These are phyloP conservation scores for Stichodactyla helianthus DNA, from an alignment of 64 coral and sea anemone species.

Conservation along the genomic window DNA sequence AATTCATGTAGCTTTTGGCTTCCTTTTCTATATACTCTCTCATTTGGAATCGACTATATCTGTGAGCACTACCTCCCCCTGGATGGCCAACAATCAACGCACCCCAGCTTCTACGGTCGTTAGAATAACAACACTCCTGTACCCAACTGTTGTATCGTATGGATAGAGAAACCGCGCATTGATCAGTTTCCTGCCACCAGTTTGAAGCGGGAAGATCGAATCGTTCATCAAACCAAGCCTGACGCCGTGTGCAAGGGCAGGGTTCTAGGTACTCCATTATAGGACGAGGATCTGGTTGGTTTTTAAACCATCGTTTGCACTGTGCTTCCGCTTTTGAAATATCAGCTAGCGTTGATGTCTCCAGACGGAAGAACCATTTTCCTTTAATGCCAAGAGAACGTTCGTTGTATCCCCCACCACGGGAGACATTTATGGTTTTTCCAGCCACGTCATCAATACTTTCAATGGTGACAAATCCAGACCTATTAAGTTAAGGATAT, in stretches of 20 bases:
- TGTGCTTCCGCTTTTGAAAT: not conserved
- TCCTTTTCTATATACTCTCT: not conserved
- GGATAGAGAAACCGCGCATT: not conserved
- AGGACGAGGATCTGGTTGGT: conserved; percentile 34
- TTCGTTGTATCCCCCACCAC: not conserved
- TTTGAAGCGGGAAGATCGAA: conserved; percentile 6
- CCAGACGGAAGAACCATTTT: conserved; percentile 32
- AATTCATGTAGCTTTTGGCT: not conserved
- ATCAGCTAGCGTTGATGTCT: not conserved
- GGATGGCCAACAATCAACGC: conserved; percentile 33
- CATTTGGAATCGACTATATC: not conserved
- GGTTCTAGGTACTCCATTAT: conserved; percentile 21
- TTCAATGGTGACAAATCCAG: conserved; percentile 29
- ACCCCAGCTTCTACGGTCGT: not conserved
- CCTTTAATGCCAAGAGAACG: not conserved
- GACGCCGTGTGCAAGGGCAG: conserved; percentile 32
- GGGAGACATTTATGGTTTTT: not conserved
- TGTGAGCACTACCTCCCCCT: conserved; percentile 20
- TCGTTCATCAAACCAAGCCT: conserved; percentile 23
- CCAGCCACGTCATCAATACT: conserved; percentile 15
- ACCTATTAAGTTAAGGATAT: not conserved
- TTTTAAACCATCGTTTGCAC: conserved; percentile 27
- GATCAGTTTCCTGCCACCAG: not conserved
- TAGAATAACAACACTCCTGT: conserved; percentile 39
- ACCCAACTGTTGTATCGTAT: conserved; percentile 13